These are phyloP conservation scores for Carcharodon carcharias DNA, from an alignment of 2,797 vertebrate genomes.

Conservation along the genomic window DNA sequence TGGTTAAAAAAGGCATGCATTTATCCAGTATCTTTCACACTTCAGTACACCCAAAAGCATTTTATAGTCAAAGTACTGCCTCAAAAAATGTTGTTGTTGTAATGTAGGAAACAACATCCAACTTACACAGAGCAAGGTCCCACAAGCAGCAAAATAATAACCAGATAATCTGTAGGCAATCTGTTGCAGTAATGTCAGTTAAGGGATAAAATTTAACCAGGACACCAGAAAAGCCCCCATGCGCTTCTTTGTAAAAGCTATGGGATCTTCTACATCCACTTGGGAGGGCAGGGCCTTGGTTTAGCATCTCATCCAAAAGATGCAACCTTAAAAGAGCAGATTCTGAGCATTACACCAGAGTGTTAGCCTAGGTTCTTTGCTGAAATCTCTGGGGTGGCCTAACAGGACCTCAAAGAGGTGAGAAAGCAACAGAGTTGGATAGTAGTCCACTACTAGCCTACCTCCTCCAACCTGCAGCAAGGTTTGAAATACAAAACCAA, in stretches of 20 bases:
- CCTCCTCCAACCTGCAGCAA: neutral
- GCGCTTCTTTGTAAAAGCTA: neutral
- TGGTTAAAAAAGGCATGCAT: neutral
- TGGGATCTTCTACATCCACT: neutral
- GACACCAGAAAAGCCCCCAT: neutral
- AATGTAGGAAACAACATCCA: neutral
- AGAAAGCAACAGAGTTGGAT: too few species aligned
- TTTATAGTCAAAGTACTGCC: neutral
- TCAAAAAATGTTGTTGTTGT: neutral
- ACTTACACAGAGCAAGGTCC: neutral
- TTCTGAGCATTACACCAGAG: neutral
- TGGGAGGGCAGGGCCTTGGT: neutral
- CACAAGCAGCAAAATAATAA: neutral
- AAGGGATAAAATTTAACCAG: neutral
- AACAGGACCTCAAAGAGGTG: neutral
- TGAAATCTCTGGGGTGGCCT: neutral
- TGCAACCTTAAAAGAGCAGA: neutral
- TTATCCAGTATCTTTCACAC: neutral
- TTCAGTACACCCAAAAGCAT: neutral
- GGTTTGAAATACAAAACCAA: neutral
- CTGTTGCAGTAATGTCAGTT: neutral
- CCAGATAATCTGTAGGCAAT: neutral
- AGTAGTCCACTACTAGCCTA: too few species aligned
- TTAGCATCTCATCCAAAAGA: neutral
- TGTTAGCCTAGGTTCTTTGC: neutral